Base-by-base conservation (phyloP, 2,797 vertebrate genomes). In the Notolabrus celidotus region DNA sequence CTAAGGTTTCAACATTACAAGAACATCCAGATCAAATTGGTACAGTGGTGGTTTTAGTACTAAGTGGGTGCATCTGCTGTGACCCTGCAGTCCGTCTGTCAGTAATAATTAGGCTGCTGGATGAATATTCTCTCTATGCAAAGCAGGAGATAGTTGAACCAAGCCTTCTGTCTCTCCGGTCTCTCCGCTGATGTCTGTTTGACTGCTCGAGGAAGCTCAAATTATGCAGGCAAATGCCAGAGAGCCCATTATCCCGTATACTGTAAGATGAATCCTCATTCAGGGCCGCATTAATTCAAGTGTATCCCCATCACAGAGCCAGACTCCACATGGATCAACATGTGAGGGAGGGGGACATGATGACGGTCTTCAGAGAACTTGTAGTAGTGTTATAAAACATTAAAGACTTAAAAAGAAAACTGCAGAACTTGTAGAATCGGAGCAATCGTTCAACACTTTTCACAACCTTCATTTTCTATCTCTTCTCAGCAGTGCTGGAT, bases 21-120 rank as follows among this genome's bases (percentile, higher is more conserved):
- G 59, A 77, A 70, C 60, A 73, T 79, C 41, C 29, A 75, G 71
- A 72, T 70, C 76, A 77, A 81, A 67, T 1, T 39, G 74, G 34
- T 61, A 80, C 81, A 55, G 69, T 19, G 12, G 56, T 79, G 67
- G 73, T 70, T 85, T 83, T 72, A 66, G 65, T 38, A 59, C 73
- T 73, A 82, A 80, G 77, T 80, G 69, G 68, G 64, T 77, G 64
- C 84, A 72, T 89, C 79, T 82, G 63, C 67, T 69, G 66, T 67
- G 73, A 79, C 80, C 65, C 69, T 53, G 67, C 68, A 69, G 67
- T 69, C 74, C 59, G 60, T 75, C 70, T 78, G 75, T 84, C 78
- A 71, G 59, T 65, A 80, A 79, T 76, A 71, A 82, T 83, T 80
- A 87, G 65, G 46, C 65, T 6, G 19, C 43, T 36, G 34, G 53